Evolutionary conservation across 2,797 vertebrate species (phyloP), one percentile per base, ranked within the genome.

Genomic region (Acanthurus leucopareius): DNA sequence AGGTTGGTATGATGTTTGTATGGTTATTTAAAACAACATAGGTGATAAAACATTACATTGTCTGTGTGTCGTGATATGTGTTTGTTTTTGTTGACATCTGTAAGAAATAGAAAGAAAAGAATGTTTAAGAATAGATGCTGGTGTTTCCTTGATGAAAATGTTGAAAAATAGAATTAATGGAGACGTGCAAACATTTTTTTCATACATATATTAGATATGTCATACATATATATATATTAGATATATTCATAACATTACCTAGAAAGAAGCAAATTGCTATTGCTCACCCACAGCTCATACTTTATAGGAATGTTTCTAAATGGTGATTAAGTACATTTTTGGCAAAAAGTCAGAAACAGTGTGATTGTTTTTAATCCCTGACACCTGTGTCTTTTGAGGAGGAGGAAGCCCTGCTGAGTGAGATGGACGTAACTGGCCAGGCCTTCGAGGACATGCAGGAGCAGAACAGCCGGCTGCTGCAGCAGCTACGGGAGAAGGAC

Each of bases 391-490:
- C 45, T 72, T 77, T 71, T 28, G 62, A 97, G 97, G 97, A 97
- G 90, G 97, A 97, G 87, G 97, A 97, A 77, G 96, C 97, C 16
- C 85, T 97, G 82, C 93, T 98, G 53, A 97, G 97, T 2, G 97
- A 98, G 93, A 97, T 98, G 97, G 97, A 97, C 6, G 97, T 98
- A 56, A 97, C 97, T 0, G 97, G 97, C 28, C 97, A 98, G 90
- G 97, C 97, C 32, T 98, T 98, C 22, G 97, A 98, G 78, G 97
- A 98, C 92, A 98, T 98, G 97, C 97, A 98, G 91, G 97, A 98
- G 88, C 97, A 98, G 90, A 98, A 98, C 54, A 97, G 97, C 87
- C 93, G 97, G 1, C 93, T 98, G 52, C 89, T 97, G 83, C 97
- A 97, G 92, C 97, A 98, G 92, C 77, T 98, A 16, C 88, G 97